phyloP scores from a whole-genome alignment of 2,113 vertebrate species.

The Polypterus senegalus region DNA sequence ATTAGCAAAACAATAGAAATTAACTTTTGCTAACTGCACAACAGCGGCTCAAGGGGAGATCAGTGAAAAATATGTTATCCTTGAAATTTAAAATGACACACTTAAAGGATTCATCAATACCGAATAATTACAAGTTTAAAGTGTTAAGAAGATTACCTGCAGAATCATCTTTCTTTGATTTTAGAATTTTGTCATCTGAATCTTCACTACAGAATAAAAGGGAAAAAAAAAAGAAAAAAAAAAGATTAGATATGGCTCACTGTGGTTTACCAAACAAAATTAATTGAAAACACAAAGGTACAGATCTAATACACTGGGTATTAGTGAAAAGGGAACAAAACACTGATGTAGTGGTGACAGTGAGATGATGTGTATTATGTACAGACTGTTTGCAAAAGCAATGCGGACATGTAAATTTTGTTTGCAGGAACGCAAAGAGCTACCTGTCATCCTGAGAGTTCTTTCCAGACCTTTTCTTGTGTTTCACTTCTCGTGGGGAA shows the following conservation, averaged over 20 bases:
- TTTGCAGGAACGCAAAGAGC: background rate
- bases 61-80: no score
- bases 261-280: background rate
- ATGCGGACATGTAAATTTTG: no score
- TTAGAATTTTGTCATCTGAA: slow-evolving; percentile 88
- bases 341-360: no score
- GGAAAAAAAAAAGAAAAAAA: slow-evolving; percentile 19
- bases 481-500: slow-evolving; percentile 83
- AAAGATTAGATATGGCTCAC: background rate
- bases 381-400: no score
- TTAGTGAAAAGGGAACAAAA: no score
- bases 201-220: slow-evolving; percentile 65
- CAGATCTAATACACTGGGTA: background rate
- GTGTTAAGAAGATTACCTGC: slow-evolving; percentile 57
- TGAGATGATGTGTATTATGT: no score
- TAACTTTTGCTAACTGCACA: no score
- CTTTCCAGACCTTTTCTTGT: slow-evolving; percentile 80
- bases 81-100: background rate
- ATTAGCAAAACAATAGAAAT: no score
- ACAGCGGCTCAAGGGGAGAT: no score
- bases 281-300: no score
- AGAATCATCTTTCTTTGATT: slow-evolving; percentile 87
- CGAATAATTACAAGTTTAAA: background rate
- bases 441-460: slow-evolving; percentile 96
- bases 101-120: slow-evolving; percentile 4